phyloP scores from a whole-genome alignment of 2,113 vertebrate species.

The Callocephalon fimbriatum region DNA sequence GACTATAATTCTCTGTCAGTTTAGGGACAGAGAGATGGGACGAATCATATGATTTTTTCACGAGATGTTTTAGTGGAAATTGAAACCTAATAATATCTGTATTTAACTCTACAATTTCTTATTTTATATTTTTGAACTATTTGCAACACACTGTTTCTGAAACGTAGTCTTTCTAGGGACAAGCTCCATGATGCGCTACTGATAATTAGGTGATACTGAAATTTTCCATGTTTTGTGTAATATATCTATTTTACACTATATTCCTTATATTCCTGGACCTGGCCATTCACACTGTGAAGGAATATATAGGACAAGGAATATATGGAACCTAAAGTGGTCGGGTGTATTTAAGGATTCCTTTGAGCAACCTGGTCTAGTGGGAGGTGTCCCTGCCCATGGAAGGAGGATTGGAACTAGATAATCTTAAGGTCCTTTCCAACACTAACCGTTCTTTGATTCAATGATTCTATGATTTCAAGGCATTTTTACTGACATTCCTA shows the following conservation, averaged over 20 bases:
- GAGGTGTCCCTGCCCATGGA: neutral
- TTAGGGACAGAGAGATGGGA: neutral
- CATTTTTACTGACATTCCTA: neutral
- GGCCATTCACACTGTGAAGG: neutral
- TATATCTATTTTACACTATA: neutral
- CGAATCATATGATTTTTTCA: conserved; percentile 7
- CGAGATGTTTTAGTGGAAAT: neutral
- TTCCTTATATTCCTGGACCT: neutral
- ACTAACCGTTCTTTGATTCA: neutral
- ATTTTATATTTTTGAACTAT: neutral
- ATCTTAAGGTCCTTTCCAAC: neutral
- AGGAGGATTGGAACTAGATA: neutral
- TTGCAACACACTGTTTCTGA: neutral
- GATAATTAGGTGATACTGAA: neutral
- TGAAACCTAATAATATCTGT: neutral
- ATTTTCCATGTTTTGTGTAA: neutral
- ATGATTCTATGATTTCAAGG: neutral
- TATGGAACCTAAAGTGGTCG: neutral
- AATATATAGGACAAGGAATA: neutral
- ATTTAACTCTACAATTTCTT: neutral
- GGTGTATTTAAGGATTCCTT: neutral
- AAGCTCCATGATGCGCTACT: neutral
- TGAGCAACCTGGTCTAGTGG: neutral
- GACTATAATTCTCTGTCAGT: neutral
- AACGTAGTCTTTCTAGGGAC: neutral